Base-by-base conservation (phyloP, 2,888 invertebrate genomes). In the Cataglyphis cursor region DNA sequence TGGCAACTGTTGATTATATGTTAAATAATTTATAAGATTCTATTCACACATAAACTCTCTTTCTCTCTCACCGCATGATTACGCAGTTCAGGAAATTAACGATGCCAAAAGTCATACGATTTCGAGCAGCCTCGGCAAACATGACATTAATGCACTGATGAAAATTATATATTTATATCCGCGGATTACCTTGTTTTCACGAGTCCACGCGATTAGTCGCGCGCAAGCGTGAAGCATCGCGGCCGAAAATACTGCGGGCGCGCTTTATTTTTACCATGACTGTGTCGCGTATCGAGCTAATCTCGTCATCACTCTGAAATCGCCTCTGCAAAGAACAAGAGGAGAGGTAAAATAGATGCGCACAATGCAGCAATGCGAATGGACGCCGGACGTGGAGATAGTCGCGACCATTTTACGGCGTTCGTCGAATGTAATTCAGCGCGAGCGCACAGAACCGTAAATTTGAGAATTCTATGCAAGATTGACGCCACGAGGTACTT, bases 401-500 rank as follows among this genome's bases (percentile, higher is more conserved):
- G 74, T 54, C 51, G 68, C 70, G 65, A 57, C 72, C 61, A 72
- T 82, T 65, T 76, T 64, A 48, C 28, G 59, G 57, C 78, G 73
- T 51, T 31, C 61, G 83, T 78, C 76, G 78, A 78, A 83, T 85
- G 78, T 83, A 85, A 83, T 85, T 85, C 73, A 68, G 44, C 48
- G 78, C 64, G 81, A 31, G 57, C 57, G 48, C 6, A 62, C 18
- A 76, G 72, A 61, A 84, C 68, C 74, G 85, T 66, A 85, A 89
- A 88, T 88, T 87, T 62, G 81, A 82, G 82, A 74, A 76, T 73
- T 62, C 68, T 59, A 59, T 80, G 66, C 62, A 83, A 85, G 82
- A 90, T 87, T 83, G 82, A 89, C 82, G 83, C 85, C 80, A 68
- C 76, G 76, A 82, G 83, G 75, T 72, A 84, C 51, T 81, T 87